Percentiles rank a stretch among this genome's conserved stretches.
These are phyloP conservation scores for Callimorpha dominula DNA, from an alignment of 2,888 invertebrate species.

Conservation along the genomic window DNA sequence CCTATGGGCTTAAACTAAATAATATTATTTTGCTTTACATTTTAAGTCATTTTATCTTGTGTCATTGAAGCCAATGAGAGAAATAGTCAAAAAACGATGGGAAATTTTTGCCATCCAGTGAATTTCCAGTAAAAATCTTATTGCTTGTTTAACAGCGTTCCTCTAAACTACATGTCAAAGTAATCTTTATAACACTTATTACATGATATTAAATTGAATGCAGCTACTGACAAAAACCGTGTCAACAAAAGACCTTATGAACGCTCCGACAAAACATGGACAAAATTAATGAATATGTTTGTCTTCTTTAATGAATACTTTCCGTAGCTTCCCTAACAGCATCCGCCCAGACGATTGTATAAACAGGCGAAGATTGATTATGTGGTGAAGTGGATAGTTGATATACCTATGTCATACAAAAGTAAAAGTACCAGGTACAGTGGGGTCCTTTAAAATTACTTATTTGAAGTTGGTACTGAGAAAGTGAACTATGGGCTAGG, in stretches of 20 bases:
- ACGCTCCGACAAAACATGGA: slow-evolving; percentile 1
- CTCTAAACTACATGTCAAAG: background rate
- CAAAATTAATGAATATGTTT: slow-evolving; percentile 7
- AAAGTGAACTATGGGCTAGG: too few relatives aligned
- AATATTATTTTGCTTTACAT: too few relatives aligned
- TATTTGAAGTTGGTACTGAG: too few relatives aligned
- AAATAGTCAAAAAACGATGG: too few relatives aligned
- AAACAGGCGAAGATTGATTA: slow-evolving; percentile 17
- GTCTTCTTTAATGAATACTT: slow-evolving; percentile 13
- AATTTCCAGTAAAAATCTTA: too few relatives aligned
- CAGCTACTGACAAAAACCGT: slow-evolving; percentile 9
- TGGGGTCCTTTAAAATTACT: too few relatives aligned
- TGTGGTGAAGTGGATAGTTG: background rate
- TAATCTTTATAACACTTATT: background rate
- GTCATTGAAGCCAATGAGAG: too few relatives aligned
- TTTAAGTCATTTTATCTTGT: too few relatives aligned
- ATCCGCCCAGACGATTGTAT: slow-evolving; percentile 6
- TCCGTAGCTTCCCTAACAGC: slow-evolving; percentile 10
- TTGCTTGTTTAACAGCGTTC: background rate
- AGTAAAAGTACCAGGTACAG: too few relatives aligned
- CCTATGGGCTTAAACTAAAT: too few relatives aligned
- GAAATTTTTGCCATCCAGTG: too few relatives aligned
- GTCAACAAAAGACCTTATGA: slow-evolving; percentile 1
- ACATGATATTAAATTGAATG: background rate
- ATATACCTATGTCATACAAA: too few relatives aligned